phyloP scores from a whole-genome alignment of 1,140 invertebrate genomes.

The Cyrtorhinus lividipennis region DNA sequence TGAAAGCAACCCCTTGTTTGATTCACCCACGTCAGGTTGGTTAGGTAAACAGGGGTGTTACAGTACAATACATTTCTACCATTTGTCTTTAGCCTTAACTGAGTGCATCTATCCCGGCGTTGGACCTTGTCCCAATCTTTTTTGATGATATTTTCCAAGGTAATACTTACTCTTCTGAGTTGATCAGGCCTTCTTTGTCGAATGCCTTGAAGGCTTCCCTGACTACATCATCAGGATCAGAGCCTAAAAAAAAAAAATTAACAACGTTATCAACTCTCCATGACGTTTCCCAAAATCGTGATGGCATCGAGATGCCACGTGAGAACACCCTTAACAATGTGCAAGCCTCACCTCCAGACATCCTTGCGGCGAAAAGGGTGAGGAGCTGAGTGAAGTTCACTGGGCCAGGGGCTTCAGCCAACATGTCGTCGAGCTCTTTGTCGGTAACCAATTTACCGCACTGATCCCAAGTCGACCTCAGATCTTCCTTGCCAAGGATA shows the following conservation, averaged over 20 bases:
- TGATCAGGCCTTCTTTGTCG: constrained; percentile 77
- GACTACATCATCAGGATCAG: constrained; percentile 88
- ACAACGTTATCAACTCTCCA: not conserved
- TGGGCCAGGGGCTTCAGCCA: constrained; percentile 75
- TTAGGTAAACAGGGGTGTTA: too few species aligned
- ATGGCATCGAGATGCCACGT: too few species aligned
- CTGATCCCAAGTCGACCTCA: constrained; percentile 88
- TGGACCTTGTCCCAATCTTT: too few species aligned
- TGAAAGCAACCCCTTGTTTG: too few species aligned
- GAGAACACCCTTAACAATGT: too few species aligned
- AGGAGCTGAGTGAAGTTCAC: constrained; percentile 92
- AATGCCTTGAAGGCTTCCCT: constrained; percentile 91
- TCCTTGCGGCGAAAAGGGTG: constrained; percentile 78
- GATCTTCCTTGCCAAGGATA: constrained; percentile 89
- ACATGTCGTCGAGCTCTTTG: constrained; percentile 82
- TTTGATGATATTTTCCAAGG: too few species aligned
- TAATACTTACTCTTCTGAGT: constrained; percentile 55
- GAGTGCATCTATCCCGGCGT: too few species aligned
- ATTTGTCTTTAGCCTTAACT: too few species aligned
- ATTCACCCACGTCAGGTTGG: too few species aligned
- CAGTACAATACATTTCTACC: too few species aligned
- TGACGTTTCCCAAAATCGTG: too few species aligned
- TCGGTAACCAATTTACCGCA: constrained; percentile 80
- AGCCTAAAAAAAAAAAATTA: constrained; percentile 33
- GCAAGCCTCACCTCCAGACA: constrained; percentile 47